These are phyloP conservation scores for human DNA, from an alignment of 2,113 vertebrate species.

Conservation along the genomic window DNA sequence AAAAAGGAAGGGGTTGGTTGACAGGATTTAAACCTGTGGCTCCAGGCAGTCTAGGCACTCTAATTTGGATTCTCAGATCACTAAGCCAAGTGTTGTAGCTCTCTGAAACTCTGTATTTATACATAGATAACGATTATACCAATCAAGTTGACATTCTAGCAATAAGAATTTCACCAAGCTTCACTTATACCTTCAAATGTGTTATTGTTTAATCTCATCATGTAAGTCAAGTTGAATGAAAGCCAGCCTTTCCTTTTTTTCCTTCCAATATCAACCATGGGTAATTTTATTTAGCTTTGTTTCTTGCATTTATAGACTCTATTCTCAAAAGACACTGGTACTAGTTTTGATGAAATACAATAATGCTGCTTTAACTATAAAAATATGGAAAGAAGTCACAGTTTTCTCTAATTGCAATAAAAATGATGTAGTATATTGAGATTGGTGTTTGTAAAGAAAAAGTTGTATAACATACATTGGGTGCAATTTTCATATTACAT, in stretches of 20 bases:
- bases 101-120: constrained; percentile 62
- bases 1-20: constrained; percentile 58
- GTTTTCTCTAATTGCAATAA: neutral
- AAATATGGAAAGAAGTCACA: neutral
- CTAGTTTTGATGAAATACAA: neutral
- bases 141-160: constrained; percentile 59
- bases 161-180: constrained; percentile 51
- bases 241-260: neutral
- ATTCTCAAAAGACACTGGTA: neutral
- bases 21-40: constrained; percentile 69
- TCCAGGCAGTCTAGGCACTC: constrained; percentile 71
- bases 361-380: neutral
- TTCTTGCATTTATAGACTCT: neutral
- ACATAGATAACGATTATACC: constrained; percentile 64
- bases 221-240: constrained; percentile 37
- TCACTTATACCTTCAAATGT: neutral
- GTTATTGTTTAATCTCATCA: constrained; percentile 47
- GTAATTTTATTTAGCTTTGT: neutral
- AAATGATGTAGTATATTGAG: neutral
- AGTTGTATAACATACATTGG: neutral
- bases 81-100: constrained; percentile 46
- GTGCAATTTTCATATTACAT: neutral
- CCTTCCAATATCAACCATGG: neutral
- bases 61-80: constrained; percentile 61
- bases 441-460: neutral